Evolutionary conservation across 2,113 vertebrate genomes (phyloP).

Genomic region (Pristiophorus japonicus): DNA sequence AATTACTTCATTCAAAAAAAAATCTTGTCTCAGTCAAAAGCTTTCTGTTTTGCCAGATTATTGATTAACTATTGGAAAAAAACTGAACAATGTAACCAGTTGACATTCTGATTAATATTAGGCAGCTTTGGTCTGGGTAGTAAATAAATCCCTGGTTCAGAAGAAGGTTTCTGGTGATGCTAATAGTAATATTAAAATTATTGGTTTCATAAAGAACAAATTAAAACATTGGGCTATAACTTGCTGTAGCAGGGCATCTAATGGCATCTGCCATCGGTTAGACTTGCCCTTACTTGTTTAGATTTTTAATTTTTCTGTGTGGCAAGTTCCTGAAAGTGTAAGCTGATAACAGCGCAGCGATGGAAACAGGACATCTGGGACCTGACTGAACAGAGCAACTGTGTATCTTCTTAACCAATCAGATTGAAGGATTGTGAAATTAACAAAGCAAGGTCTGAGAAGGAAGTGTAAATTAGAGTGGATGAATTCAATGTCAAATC

Average conservation of each 20-base stretch:
- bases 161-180: neutral
- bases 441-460: neutral
- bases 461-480: neutral
- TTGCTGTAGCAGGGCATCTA: neutral
- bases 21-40: neutral
- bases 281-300: neutral
- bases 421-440: neutral
- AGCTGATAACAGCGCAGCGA: neutral
- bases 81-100: neutral
- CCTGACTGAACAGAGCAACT: neutral
- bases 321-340: neutral
- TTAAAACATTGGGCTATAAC: neutral
- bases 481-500: neutral
- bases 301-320: neutral
- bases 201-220: neutral
- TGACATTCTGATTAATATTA: neutral
- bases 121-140: neutral
- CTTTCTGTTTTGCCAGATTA: neutral
- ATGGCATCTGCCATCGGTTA: neutral
- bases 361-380: neutral
- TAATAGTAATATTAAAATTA: neutral
- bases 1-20: constrained; percentile 11
- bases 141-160: neutral
- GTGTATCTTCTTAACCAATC: neutral
- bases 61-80: neutral